phyloP scores from a whole-genome alignment of 2,888 invertebrate genomes.

The Polyommatus iphigenia region DNA sequence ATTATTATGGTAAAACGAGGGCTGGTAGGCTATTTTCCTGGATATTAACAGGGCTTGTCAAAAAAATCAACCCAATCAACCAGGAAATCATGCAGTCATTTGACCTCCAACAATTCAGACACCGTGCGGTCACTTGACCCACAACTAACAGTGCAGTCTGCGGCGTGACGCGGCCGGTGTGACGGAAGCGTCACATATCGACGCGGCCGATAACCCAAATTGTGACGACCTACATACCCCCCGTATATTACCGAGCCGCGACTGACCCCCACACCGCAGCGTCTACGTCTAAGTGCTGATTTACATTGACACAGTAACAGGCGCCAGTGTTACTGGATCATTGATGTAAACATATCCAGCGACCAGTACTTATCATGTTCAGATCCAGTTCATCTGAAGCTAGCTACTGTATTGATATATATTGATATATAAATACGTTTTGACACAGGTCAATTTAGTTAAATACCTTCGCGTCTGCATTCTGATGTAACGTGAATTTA shows the following conservation, averaged over 20 bases:
- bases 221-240: constrained; percentile 75
- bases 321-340: background rate
- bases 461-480: background rate
- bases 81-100: background rate
- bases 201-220: constrained; percentile 77
- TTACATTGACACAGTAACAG: background rate
- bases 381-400: no score
- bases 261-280: constrained; percentile 4
- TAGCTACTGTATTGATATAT: no score
- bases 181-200: constrained; percentile 74
- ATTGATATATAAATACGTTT: no score
- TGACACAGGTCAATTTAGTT: background rate
- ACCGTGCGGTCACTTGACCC: constrained; percentile 50
- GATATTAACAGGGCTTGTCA: background rate
- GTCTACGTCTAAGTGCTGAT: constrained; percentile 9
- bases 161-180: constrained; percentile 52
- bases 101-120: constrained; percentile 40
- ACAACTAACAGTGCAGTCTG: constrained; percentile 59
- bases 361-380: background rate
- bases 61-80: background rate
- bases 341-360: background rate
- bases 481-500: background rate
- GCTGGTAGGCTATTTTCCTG: background rate
- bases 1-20: background rate
- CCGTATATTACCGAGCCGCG: constrained; percentile 49